Conservation (phyloP, 1,140 invertebrate species). For the Pachyrhynchus sulphureomaculatus region DNA sequence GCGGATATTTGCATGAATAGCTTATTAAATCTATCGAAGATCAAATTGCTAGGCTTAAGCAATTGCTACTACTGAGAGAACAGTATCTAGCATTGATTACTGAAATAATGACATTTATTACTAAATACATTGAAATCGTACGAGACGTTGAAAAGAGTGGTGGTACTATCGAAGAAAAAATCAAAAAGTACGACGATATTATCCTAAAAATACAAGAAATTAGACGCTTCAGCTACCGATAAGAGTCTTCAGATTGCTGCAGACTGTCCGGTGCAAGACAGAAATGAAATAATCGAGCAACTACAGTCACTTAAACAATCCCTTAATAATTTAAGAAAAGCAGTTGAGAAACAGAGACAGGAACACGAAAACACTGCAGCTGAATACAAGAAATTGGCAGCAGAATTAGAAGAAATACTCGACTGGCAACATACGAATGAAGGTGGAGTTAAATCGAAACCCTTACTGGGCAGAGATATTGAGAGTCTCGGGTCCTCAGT, state of each 20-base stretch:
- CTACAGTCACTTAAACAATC: constrained; percentile 85
- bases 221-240: constrained; percentile 80
- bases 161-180: constrained; percentile 80
- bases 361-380: constrained; percentile 86
- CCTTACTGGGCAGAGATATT: constrained; percentile 75
- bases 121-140: constrained; percentile 83
- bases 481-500: too few species aligned
- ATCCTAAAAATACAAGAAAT: constrained; percentile 81
- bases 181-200: constrained; percentile 83
- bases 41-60: constrained; percentile 76
- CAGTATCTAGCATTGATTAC: constrained; percentile 83
- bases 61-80: constrained; percentile 77
- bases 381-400: constrained; percentile 78
- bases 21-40: constrained; percentile 79
- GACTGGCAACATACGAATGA: constrained; percentile 86
- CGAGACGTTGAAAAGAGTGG: constrained; percentile 80
- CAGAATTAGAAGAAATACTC: constrained; percentile 77
- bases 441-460: constrained; percentile 76
- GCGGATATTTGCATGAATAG: constrained; percentile 87
- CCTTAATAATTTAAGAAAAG: constrained; percentile 72
- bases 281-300: constrained; percentile 84
- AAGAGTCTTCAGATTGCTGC: constrained; percentile 89
- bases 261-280: constrained; percentile 82
- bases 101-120: constrained; percentile 84
- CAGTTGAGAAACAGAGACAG: constrained; percentile 81